Percentiles rank a stretch among this genome's conserved stretches.
These are phyloP conservation scores for Cantharis nigra DNA, from an alignment of 2,888 invertebrate species.

Conservation along the genomic window DNA sequence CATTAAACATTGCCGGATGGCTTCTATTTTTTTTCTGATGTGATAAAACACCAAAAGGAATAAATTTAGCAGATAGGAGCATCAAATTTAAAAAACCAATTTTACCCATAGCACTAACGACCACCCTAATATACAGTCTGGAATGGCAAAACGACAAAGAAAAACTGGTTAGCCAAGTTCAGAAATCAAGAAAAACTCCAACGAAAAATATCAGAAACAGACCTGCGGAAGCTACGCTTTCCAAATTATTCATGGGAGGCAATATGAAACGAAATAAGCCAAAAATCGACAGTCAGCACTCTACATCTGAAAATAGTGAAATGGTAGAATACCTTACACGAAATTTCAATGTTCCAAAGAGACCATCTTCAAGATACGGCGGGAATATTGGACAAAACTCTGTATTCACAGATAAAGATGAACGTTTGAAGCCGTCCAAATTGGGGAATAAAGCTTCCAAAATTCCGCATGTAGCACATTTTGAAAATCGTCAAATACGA, in stretches of 20 bases:
- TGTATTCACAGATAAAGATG: neutral
- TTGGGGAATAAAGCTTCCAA: neutral
- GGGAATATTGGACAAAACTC: neutral
- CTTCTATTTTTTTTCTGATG: no score
- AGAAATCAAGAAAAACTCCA: neutral
- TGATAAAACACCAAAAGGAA: no score
- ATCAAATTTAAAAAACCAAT: no score
- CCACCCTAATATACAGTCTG: no score
- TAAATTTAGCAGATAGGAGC: no score
- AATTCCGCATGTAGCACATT: neutral
- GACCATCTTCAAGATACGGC: neutral
- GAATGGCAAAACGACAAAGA: constrained; percentile 46
- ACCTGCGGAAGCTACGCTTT: neutral
- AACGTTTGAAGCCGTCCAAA: neutral
- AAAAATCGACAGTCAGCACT: neutral
- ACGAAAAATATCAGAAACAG: neutral
- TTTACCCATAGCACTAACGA: no score
- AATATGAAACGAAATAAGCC: neutral
- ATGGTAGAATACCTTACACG: neutral
- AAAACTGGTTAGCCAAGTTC: constrained; percentile 22
- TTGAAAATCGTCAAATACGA: neutral
- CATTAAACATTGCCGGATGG: no score
- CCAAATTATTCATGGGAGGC: no score
- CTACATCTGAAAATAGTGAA: no score
- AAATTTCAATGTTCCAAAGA: neutral